phyloP scores from a whole-genome alignment of 1,140 invertebrate species.

The Nasonia vitripennis region DNA sequence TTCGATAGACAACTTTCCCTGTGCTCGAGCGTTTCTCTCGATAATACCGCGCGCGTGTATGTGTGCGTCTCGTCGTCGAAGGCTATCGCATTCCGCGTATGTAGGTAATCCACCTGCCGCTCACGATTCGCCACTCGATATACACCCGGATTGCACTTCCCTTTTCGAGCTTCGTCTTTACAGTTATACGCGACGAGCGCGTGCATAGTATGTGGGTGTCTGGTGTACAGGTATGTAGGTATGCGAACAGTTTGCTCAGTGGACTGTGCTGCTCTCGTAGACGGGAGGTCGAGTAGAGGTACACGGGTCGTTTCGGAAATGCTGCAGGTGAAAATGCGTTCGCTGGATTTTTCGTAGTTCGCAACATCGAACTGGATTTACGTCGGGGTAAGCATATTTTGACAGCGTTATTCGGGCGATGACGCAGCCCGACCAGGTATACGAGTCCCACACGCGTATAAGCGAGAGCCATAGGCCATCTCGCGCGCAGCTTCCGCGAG shows the following conservation, averaged over 20 bases:
- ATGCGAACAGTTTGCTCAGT: neutral
- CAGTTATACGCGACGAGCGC: neutral
- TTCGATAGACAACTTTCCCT: neutral
- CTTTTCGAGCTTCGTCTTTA: slow-evolving; percentile 22
- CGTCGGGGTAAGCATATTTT: too few relatives aligned
- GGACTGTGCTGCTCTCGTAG: too few relatives aligned
- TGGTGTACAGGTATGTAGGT: neutral
- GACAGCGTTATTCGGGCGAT: neutral
- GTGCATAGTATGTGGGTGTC: neutral
- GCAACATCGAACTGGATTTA: neutral
- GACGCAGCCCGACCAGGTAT: too few relatives aligned
- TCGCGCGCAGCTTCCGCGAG: neutral
- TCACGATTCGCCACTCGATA: slow-evolving; percentile 33
- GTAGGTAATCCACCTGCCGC: neutral
- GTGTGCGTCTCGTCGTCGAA: slow-evolving; percentile 2
- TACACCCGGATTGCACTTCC: slow-evolving; percentile 22
- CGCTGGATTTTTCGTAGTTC: neutral
- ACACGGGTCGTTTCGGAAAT: neutral
- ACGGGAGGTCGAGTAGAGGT: neutral
- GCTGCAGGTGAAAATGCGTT: neutral
- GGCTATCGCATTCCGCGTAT: neutral
- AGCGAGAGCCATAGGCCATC: neutral
- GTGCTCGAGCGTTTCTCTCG: neutral
- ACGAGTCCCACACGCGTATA: neutral
- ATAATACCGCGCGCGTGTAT: too few relatives aligned